Evolutionary conservation across 2,888 invertebrate species (phyloP).

Genomic region (Elmis aenea): DNA sequence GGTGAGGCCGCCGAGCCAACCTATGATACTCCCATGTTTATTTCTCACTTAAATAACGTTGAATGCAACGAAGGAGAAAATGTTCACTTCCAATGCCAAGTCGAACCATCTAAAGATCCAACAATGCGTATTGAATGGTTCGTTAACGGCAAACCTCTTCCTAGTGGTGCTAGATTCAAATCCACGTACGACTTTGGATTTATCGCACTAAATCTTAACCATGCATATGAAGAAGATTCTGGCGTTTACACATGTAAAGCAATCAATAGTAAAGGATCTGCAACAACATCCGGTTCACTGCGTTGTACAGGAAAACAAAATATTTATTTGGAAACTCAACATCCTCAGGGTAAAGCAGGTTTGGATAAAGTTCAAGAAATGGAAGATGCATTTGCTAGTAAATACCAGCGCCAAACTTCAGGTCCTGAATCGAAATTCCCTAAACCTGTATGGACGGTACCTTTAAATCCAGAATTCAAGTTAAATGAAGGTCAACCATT

Average conservation of each 20-base stretch:
- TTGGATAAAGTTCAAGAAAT: constrained; percentile 85
- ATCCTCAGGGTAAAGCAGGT: constrained; percentile 90
- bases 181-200: constrained; percentile 95
- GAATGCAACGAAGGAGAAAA: constrained; percentile 83
- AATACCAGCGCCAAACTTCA: constrained; percentile 63
- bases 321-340: constrained; percentile 85
- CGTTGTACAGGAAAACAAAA: constrained; percentile 75
- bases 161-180: constrained; percentile 84
- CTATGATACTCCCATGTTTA: constrained; percentile 83
- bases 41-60: constrained; percentile 85
- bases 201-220: constrained; percentile 83
- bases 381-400: constrained; percentile 73
- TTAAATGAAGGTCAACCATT: constrained; percentile 78
- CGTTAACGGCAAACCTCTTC: constrained; percentile 85
- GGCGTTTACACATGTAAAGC: constrained; percentile 89
- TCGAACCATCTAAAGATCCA: constrained; percentile 88
- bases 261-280: constrained; percentile 81
- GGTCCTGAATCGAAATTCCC: constrained; percentile 73
- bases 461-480: constrained; percentile 73
- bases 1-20: constrained; percentile 69
- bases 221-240: constrained; percentile 86
- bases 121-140: constrained; percentile 93
- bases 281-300: constrained; percentile 84
- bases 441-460: constrained; percentile 82
- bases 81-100: constrained; percentile 86